Percentiles rank a stretch among this genome's conserved stretches.
These are phyloP conservation scores for Petaurus breviceps DNA, from an alignment of 2,113 vertebrate genomes.

Conservation along the genomic window DNA sequence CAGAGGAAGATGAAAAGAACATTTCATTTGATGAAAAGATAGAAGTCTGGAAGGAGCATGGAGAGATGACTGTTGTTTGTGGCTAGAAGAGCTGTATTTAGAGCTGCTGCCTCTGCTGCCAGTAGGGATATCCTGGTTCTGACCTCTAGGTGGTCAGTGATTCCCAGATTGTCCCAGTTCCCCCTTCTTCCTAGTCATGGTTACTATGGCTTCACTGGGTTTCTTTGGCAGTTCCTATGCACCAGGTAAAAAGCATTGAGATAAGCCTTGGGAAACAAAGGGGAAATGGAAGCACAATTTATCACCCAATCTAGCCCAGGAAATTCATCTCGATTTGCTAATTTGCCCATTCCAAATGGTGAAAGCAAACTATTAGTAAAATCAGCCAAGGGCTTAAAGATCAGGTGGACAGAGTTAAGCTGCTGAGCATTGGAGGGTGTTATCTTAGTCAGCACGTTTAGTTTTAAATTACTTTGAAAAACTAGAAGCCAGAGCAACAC, in stretches of 20 bases:
- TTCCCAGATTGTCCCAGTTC: background rate
- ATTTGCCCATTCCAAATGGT: background rate
- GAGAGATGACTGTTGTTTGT: background rate
- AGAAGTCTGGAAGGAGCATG: background rate
- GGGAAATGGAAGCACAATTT: background rate
- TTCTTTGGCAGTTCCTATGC: background rate
- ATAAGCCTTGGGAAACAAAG: slow-evolving; percentile 3
- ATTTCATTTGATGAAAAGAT: slow-evolving; percentile 10
- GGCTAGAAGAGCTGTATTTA: too few relatives aligned
- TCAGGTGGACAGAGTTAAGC: background rate
- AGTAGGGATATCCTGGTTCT: background rate
- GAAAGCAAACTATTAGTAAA: accelerated
- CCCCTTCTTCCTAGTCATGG: background rate
- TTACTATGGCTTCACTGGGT: background rate
- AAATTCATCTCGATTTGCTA: background rate
- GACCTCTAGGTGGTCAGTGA: background rate
- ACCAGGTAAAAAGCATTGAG: slow-evolving; percentile 7
- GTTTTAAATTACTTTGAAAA: background rate
- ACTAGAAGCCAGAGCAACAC: background rate
- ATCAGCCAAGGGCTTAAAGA: background rate
- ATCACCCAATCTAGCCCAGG: background rate
- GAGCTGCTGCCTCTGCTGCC: background rate
- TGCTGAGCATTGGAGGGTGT: background rate
- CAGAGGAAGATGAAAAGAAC: background rate
- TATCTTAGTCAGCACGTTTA: background rate